Evolutionary conservation across 2,113 vertebrate species (phyloP).

Genomic region (Fregetta grallaria): DNA sequence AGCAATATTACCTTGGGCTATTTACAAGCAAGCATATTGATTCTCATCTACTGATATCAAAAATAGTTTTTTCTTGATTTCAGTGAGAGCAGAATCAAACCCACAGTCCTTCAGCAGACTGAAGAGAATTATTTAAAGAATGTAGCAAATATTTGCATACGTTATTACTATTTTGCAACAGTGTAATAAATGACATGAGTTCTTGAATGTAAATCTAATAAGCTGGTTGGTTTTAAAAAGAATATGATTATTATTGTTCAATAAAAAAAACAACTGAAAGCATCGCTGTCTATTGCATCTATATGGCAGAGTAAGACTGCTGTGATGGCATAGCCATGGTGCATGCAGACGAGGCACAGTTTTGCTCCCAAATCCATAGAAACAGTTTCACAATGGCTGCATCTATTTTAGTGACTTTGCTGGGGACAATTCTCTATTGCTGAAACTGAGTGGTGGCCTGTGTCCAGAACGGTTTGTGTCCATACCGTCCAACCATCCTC

Average conservation of each 20-base stretch:
- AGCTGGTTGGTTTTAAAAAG: slow-evolving; percentile 51
- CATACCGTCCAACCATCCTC: background rate
- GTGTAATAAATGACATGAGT: slow-evolving; percentile 21
- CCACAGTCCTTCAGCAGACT: background rate
- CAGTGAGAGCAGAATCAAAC: background rate
- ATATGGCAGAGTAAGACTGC: background rate
- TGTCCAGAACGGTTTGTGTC: background rate
- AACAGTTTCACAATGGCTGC: background rate
- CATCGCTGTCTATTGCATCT: background rate
- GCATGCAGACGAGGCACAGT: background rate
- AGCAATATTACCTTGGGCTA: background rate
- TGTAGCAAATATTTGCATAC: slow-evolving; percentile 52
- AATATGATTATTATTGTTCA: slow-evolving; percentile 64
- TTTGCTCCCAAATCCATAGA: background rate
- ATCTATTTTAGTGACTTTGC: background rate
- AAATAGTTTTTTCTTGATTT: background rate
- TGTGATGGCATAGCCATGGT: background rate
- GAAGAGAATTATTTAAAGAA: slow-evolving; percentile 65
- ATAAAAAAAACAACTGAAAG: slow-evolving; percentile 56
- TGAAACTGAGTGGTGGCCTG: background rate
- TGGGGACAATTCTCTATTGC: rapidly evolving
- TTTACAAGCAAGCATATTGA: background rate
- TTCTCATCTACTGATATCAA: background rate
- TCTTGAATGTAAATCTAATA: slow-evolving; percentile 65
- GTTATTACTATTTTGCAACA: slow-evolving; percentile 48